Conservation (phyloP, 2,888 invertebrate genomes). For the Volucella inflata region DNA sequence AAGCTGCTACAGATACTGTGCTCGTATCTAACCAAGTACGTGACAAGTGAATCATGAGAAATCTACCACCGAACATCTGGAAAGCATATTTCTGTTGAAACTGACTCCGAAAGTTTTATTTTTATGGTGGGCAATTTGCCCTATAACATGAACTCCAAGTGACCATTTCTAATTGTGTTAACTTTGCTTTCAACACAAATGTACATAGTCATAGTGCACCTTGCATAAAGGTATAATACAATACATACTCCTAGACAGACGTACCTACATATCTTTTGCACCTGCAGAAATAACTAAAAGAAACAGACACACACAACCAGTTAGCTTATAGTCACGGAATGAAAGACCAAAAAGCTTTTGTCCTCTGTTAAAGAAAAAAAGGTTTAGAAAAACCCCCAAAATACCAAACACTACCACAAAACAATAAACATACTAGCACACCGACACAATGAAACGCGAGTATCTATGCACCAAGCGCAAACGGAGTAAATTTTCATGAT, state of each 20-base stretch:
- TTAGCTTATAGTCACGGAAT: constrained; percentile 10
- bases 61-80: constrained; percentile 19
- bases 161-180: constrained; percentile 63
- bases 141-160: constrained; percentile 48
- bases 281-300: constrained; percentile 23
- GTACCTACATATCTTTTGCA: constrained; percentile 49
- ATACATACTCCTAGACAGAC: constrained; percentile 30
- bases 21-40: constrained; percentile 19
- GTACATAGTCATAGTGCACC: constrained; percentile 17
- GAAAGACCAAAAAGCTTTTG: constrained; percentile 47
- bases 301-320: constrained; percentile 27
- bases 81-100: constrained; percentile 11
- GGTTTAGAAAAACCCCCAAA: constrained; percentile 41
- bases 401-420: constrained; percentile 36
- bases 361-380: constrained; percentile 19
- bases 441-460: constrained; percentile 4
- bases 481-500: neutral
- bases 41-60: constrained; percentile 48
- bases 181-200: constrained; percentile 49
- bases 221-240: constrained; percentile 48
- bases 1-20: constrained; percentile 24
- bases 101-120: constrained; percentile 35
- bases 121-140: constrained; percentile 33
- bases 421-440: constrained; percentile 16
- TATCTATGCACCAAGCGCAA: constrained; percentile 1